phyloP scores from a whole-genome alignment of 2,797 vertebrate species.

The Taenioides sp. region DNA sequence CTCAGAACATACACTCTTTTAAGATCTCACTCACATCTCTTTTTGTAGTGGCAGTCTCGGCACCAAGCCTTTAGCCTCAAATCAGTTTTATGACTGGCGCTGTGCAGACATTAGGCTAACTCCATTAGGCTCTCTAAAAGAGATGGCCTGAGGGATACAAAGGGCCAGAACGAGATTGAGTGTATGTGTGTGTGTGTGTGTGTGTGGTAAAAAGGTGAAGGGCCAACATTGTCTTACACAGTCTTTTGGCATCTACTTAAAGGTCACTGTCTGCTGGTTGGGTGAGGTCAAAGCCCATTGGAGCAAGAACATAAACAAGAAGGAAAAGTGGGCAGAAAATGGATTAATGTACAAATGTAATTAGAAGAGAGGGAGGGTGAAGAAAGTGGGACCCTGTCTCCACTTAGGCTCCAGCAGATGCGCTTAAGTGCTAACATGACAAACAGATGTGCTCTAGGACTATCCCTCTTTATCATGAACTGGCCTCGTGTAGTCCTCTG shows the following conservation, averaged over 20 bases:
- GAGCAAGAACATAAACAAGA: slow-evolving; percentile 75
- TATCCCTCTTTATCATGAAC: slow-evolving; percentile 22
- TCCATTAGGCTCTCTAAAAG: slow-evolving; percentile 77
- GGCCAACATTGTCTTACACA: slow-evolving; percentile 70
- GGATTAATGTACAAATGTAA: slow-evolving; percentile 82
- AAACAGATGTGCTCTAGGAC: slow-evolving; percentile 75
- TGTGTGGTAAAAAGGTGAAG: slow-evolving; percentile 54
- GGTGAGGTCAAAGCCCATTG: slow-evolving; percentile 68
- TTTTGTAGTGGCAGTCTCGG: slow-evolving; percentile 73
- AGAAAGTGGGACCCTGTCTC: slow-evolving; percentile 73
- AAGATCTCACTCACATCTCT: slow-evolving; percentile 75
- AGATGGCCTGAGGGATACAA: slow-evolving; percentile 71
- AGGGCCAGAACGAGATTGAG: slow-evolving; percentile 59
- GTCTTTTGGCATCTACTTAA: slow-evolving; percentile 79
- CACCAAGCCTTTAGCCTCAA: slow-evolving; percentile 79
- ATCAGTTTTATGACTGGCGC: slow-evolving; percentile 81
- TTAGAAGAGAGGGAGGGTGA: slow-evolving; percentile 74
- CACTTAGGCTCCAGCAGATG: slow-evolving; percentile 74
- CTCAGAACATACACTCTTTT: slow-evolving; percentile 75
- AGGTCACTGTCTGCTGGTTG: slow-evolving; percentile 77
- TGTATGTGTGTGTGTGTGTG: not conserved
- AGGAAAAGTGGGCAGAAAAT: slow-evolving; percentile 79
- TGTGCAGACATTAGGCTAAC: slow-evolving; percentile 81
- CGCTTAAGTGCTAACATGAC: slow-evolving; percentile 81
- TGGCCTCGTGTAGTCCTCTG: not conserved